These are phyloP conservation scores for Osmerus eperlanus DNA, from an alignment of 2,113 vertebrate species.

Conservation along the genomic window DNA sequence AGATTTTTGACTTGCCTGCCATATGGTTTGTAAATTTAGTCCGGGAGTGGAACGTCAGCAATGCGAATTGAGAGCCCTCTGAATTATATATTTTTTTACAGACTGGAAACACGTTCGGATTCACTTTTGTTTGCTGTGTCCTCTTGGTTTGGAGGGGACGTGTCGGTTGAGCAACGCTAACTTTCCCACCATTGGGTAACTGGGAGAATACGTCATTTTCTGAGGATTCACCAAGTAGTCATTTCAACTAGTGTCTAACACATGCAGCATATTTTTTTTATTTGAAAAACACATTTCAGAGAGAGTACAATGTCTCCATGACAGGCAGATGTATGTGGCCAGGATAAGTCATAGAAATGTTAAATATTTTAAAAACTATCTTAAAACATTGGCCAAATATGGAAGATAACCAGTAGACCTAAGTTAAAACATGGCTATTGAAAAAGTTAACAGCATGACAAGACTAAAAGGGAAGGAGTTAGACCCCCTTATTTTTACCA, in stretches of 20 bases:
- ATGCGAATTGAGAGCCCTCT: no score
- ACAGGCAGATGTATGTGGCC: not conserved
- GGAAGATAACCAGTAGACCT: not conserved
- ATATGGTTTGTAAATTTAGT: no score
- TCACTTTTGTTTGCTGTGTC: not conserved
- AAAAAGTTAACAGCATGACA: not conserved
- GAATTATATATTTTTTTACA: no score
- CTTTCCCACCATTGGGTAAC: not conserved
- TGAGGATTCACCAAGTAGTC: not conserved
- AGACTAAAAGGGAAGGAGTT: not conserved
- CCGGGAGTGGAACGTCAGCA: no score
- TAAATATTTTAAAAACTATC: no score
- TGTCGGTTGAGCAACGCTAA: not conserved
- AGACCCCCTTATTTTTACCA: not conserved
- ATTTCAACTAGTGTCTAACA: conserved; percentile 1
- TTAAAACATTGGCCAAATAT: not conserved
- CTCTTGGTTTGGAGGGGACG: not conserved
- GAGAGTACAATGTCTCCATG: no score
- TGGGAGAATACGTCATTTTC: not conserved
- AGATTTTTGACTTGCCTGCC: no score
- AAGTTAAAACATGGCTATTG: no score
- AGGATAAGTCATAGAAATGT: no score
- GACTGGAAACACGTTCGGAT: no score
- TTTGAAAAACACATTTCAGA: not conserved
- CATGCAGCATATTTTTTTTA: not conserved